phyloP scores from a whole-genome alignment of 2,113 vertebrate genomes.

The Haemorhous mexicanus region DNA sequence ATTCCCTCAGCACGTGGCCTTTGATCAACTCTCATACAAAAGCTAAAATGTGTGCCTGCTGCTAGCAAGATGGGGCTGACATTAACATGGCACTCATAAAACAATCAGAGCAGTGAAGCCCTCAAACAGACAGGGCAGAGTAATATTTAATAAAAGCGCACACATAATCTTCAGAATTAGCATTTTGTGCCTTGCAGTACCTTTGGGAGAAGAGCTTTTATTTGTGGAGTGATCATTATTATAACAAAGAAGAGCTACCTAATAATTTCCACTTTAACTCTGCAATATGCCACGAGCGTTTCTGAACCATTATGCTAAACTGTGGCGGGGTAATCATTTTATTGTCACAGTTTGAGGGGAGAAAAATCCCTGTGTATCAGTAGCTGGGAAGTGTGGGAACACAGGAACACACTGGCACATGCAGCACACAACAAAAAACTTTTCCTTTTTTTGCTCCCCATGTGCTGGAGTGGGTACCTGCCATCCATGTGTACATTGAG shows the following conservation, averaged over 20 bases:
- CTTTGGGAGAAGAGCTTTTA: conserved; percentile 90
- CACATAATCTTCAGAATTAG: conserved; percentile 98
- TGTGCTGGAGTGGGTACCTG: not conserved
- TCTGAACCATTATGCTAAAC: conserved; percentile 87
- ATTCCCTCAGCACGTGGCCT: conserved; percentile 95
- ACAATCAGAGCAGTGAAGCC: conserved; percentile 90
- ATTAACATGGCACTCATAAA: conserved; percentile 99
- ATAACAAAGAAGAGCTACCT: conserved; percentile 86
- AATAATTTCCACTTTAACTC: conserved; percentile 86
- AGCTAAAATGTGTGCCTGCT: conserved; percentile 84
- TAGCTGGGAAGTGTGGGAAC: conserved; percentile 45
- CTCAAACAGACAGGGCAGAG: conserved; percentile 89
- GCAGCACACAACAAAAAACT: not conserved
- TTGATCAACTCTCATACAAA: conserved; percentile 91
- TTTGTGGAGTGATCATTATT: conserved; percentile 88
- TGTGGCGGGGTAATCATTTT: conserved; percentile 80
- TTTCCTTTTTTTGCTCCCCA: conserved; percentile 4
- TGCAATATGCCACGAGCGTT: conserved; percentile 80
- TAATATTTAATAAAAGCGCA: conserved; percentile 98
- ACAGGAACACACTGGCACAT: not conserved
- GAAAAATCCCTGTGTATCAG: conserved; percentile 73
- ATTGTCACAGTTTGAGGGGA: conserved; percentile 80
- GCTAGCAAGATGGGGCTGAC: conserved; percentile 92
- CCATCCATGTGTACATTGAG: not conserved
- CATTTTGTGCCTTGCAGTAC: conserved; percentile 89